phyloP scores from a whole-genome alignment of 2,113 vertebrate species.

The Corythoichthys intestinalis region DNA sequence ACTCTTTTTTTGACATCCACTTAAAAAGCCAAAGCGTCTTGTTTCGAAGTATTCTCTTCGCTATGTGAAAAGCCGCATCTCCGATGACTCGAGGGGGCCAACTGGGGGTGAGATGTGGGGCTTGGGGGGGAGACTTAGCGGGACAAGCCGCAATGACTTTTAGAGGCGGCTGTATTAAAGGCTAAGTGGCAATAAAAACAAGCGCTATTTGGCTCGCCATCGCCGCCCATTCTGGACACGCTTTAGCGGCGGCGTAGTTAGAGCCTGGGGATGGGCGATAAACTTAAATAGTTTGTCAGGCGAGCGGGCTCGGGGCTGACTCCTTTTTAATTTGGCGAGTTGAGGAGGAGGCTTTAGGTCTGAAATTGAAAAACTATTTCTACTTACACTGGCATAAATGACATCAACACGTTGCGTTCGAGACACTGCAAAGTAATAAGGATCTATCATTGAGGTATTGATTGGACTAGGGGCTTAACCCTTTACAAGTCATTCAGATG shows the following conservation, averaged over 20 bases:
- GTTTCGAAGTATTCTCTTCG: constrained; percentile 18
- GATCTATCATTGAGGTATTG: neutral
- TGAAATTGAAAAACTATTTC: constrained; percentile 1
- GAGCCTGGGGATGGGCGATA: constrained; percentile 27
- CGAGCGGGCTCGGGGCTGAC: neutral
- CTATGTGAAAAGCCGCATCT: constrained; percentile 27
- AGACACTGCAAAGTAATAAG: neutral
- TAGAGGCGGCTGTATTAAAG: constrained; percentile 39
- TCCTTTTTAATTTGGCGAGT: constrained; percentile 6
- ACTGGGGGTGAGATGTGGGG: neutral
- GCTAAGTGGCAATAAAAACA: constrained; percentile 44
- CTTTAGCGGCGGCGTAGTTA: constrained; percentile 15
- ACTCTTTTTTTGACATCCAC: constrained; percentile 42
- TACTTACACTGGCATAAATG: neutral
- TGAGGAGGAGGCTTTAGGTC: neutral
- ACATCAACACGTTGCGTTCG: neutral
- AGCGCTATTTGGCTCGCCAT: constrained; percentile 31
- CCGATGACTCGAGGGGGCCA: neutral
- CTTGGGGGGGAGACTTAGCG: constrained; percentile 28
- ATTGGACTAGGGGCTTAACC: neutral
- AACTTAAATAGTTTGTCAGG: constrained; percentile 25
- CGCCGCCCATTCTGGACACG: constrained; percentile 32
- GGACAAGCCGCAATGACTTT: constrained; percentile 49
- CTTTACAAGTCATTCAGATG: neutral
- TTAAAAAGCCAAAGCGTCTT: constrained; percentile 34